Conservation (phyloP, 2,113 vertebrate species). For the Bos indicus region DNA sequence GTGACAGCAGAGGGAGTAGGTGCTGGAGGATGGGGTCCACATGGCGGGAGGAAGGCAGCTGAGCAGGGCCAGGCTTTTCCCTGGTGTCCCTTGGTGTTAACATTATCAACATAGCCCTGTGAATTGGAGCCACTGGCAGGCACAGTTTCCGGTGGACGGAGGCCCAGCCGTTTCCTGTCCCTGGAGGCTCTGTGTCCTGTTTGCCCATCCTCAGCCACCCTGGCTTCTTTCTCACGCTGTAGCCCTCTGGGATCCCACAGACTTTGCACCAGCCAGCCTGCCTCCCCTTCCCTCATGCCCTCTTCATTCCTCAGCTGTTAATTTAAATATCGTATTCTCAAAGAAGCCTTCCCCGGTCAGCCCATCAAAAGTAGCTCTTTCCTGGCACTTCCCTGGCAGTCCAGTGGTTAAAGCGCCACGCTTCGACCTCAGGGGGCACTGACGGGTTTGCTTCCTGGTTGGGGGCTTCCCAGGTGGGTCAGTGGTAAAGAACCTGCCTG, state of each 20-base stretch:
- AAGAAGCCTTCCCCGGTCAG: neutral
- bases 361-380: neutral
- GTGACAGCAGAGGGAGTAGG: neutral
- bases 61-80: accelerated
- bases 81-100: neutral
- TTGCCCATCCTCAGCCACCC: neutral
- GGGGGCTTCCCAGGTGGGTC: neutral
- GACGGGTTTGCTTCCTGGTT: neutral
- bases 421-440: neutral
- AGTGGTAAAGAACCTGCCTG: neutral
- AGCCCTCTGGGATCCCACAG: neutral
- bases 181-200: neutral
- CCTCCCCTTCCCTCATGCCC: neutral
- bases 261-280: neutral
- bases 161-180: accelerated
- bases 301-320: neutral
- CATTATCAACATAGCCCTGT: neutral
- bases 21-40: neutral
- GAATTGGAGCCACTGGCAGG: accelerated
- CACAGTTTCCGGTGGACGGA: neutral
- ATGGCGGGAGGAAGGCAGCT: accelerated
- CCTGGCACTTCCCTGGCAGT: neutral
- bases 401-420: neutral
- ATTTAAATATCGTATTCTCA: neutral
- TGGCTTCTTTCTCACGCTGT: accelerated